Evolutionary conservation across 2,888 invertebrate genomes (phyloP).

Genomic region (Diaprepes abbreviatus): DNA sequence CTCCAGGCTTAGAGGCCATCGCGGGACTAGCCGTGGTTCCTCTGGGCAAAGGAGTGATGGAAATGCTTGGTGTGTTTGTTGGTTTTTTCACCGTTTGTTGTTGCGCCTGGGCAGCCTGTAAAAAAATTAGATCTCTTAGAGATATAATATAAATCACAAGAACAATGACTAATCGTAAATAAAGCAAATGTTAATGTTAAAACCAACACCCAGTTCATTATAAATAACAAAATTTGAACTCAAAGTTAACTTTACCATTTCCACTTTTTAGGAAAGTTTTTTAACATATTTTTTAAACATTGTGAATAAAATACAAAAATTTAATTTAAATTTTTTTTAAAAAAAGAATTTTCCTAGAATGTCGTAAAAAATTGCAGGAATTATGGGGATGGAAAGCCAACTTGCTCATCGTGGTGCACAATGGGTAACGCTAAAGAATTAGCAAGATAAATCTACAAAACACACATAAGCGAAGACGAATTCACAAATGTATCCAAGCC

Average conservation of each 20-base stretch:
- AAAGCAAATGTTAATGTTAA: conserved; percentile 1
- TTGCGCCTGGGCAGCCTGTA: conserved; percentile 15
- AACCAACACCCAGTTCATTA: conserved; percentile 1
- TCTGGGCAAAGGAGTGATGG: conserved; percentile 89
- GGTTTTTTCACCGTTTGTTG: conserved; percentile 55
- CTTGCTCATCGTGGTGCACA: too few species aligned
- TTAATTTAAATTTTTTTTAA: too few species aligned
- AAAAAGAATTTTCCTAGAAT: too few species aligned
- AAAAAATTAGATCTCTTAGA: neutral
- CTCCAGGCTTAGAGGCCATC: conserved; percentile 67
- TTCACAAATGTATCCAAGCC: too few species aligned
- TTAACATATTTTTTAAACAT: too few species aligned
- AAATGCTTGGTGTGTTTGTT: conserved; percentile 87
- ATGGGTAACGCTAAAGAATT: too few species aligned
- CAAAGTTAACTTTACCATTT: neutral
- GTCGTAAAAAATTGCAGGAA: too few species aligned
- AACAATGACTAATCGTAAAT: neutral
- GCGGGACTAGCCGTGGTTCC: conserved; percentile 68
- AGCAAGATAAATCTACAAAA: too few species aligned
- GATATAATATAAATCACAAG: too few species aligned
- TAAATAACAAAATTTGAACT: neutral
- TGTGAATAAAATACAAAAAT: too few species aligned
- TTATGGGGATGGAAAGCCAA: too few species aligned
- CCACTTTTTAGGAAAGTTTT: neutral
- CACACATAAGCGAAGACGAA: too few species aligned